Conservation (phyloP, 2,888 invertebrate genomes). For the Caenorhabditis sinica region DNA sequence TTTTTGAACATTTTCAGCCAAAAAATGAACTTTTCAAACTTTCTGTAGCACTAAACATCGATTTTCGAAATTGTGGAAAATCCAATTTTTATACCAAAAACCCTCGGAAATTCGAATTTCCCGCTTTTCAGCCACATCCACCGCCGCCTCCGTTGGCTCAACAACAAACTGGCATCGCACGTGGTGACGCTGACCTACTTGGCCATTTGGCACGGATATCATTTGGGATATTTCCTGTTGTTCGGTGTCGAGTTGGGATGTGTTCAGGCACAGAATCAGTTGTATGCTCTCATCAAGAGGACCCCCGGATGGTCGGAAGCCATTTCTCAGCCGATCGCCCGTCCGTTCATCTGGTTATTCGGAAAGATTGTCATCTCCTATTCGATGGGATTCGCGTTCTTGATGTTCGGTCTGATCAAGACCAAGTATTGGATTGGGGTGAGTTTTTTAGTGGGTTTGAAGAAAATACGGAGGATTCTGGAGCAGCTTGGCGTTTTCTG, state of each 20-base stretch:
- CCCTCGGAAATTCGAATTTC: background rate
- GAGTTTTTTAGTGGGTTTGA: background rate
- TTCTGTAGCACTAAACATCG: no score
- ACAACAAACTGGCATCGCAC: slow-evolving; percentile 91
- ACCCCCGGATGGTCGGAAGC: slow-evolving; percentile 77
- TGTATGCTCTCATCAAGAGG: slow-evolving; percentile 78
- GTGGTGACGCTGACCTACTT: slow-evolving; percentile 91
- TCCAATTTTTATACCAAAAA: background rate
- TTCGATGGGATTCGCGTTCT: slow-evolving; percentile 83
- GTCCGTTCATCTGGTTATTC: slow-evolving; percentile 80
- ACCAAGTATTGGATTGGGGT: slow-evolving; percentile 82
- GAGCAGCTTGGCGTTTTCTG: background rate
- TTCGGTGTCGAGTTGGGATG: slow-evolving; percentile 94
- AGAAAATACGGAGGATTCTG: background rate
- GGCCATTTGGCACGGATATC: slow-evolving; percentile 96
- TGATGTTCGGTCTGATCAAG: slow-evolving; percentile 83
- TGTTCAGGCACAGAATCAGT: slow-evolving; percentile 89
- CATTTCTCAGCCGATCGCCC: slow-evolving; percentile 72
- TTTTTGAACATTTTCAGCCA: background rate
- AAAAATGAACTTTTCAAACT: background rate
- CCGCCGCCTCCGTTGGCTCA: slow-evolving; percentile 93
- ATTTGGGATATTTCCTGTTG: slow-evolving; percentile 94
- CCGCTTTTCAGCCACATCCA: slow-evolving; percentile 87
- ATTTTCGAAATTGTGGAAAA: background rate
- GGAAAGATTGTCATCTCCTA: slow-evolving; percentile 79